Conservation (phyloP, 2,797 vertebrate species). For the Petrocephalus schoutedeni region DNA sequence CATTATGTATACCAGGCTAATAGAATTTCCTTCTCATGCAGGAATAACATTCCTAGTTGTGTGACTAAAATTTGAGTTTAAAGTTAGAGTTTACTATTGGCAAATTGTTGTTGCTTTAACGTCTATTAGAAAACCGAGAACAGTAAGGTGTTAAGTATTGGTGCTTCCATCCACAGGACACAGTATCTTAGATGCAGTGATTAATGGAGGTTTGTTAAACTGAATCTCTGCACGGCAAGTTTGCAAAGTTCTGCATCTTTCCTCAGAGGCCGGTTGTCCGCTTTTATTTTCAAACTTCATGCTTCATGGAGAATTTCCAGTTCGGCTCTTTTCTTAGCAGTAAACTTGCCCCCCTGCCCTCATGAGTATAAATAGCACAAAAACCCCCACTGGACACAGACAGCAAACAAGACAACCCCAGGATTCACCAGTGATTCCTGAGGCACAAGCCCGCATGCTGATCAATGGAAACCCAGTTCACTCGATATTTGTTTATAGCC, state of each 20-base stretch:
- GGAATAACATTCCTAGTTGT: constrained; percentile 52
- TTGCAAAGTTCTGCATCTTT: constrained; percentile 18
- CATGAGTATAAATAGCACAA: background rate
- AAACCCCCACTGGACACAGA: background rate
- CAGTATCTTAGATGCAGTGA: constrained; percentile 51
- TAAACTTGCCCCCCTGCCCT: too few species aligned
- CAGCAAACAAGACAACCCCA: background rate
- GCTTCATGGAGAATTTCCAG: background rate
- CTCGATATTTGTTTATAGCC: background rate
- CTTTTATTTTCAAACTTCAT: background rate
- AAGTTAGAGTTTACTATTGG: constrained; percentile 54
- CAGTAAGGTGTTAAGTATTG: constrained; percentile 18
- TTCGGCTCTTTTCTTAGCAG: background rate
- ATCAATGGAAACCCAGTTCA: background rate
- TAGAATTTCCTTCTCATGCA: constrained; percentile 51
- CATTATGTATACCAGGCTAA: constrained; percentile 47
- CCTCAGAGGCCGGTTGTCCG: background rate
- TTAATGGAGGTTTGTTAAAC: constrained; percentile 64
- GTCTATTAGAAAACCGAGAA: constrained; percentile 28
- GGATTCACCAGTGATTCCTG: background rate
- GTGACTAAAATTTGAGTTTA: constrained; percentile 43
- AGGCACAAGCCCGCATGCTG: background rate
- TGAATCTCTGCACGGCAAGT: constrained; percentile 45
- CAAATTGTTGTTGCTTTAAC: constrained; percentile 43
- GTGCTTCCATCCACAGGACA: constrained; percentile 35